phyloP scores from a whole-genome alignment of 2,888 invertebrate species.

The Andrena camellia region DNA sequence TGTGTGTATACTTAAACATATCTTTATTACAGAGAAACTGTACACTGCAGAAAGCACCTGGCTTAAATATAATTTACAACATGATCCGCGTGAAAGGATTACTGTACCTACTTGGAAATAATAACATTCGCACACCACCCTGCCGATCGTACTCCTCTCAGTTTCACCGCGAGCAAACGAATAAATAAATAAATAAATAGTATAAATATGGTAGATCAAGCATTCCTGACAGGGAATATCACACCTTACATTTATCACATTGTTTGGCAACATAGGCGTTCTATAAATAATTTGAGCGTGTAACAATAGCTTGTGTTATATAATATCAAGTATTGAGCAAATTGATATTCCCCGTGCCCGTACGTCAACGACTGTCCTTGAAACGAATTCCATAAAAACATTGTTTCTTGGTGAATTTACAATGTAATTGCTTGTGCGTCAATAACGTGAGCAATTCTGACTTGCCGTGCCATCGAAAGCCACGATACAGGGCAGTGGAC shows the following conservation, averaged over 20 bases:
- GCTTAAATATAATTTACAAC: not conserved
- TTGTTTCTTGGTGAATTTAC: conserved; percentile 25
- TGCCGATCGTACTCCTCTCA: not conserved
- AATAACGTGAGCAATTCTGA: not conserved
- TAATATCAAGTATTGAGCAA: conserved; percentile 55
- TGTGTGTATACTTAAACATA: not conserved
- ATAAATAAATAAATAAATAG: conserved; percentile 25
- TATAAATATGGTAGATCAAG: not conserved
- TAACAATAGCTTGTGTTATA: conserved; percentile 45
- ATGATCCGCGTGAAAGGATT: not conserved
- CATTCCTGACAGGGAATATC: no score
- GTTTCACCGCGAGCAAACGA: not conserved
- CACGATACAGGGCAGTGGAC: not conserved
- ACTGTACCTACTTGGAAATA: not conserved
- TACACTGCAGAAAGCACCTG: not conserved
- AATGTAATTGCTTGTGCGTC: conserved; percentile 14
- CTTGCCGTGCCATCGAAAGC: not conserved
- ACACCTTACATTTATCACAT: conserved; percentile 50
- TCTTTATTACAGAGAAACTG: not conserved
- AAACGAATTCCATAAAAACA: conserved; percentile 31
- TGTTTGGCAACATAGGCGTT: conserved; percentile 44
- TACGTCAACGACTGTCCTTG: conserved; percentile 44
- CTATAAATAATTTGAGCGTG: conserved; percentile 50
- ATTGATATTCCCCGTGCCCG: conserved; percentile 49
- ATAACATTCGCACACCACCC: not conserved